Evolutionary conservation across 2,113 vertebrate species (phyloP).

Genomic region (Pelmatolapia mariae): DNA sequence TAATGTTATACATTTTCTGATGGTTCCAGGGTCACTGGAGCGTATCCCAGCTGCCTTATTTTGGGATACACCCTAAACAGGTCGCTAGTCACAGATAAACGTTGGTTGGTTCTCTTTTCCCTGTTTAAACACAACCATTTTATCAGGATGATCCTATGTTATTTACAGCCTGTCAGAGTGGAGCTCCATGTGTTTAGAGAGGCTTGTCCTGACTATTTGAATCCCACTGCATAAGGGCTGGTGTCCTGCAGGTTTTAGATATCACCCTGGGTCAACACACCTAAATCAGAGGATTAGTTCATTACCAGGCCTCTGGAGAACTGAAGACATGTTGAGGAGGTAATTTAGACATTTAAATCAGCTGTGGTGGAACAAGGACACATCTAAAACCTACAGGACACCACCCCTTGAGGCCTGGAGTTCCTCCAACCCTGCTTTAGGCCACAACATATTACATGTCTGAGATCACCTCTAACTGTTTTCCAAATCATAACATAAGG

Average conservation of each 20-base stretch:
- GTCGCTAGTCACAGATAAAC: background rate
- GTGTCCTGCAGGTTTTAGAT: background rate
- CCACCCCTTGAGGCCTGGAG: background rate
- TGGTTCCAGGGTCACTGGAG: background rate
- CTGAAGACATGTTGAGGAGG: background rate
- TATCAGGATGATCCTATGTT: no score
- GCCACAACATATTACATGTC: background rate
- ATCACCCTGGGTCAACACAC: background rate
- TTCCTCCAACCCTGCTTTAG: background rate
- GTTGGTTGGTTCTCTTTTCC: background rate
- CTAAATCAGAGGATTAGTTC: fast-evolving
- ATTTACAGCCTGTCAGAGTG: background rate
- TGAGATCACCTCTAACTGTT: background rate
- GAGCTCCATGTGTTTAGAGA: background rate
- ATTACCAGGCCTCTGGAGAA: background rate
- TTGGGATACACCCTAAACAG: background rate
- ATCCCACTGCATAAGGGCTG: background rate
- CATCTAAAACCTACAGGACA: background rate
- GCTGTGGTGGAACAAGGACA: background rate
- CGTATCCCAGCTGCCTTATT: fast-evolving
- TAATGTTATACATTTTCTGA: background rate
- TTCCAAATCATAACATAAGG: background rate
- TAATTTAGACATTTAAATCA: background rate
- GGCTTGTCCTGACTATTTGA: background rate
- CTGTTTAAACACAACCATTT: fast-evolving